Percentiles rank a stretch among this genome's conserved stretches.
phyloP scores from a whole-genome alignment of 2,888 invertebrate genomes.

The Uloborus plumipes region DNA sequence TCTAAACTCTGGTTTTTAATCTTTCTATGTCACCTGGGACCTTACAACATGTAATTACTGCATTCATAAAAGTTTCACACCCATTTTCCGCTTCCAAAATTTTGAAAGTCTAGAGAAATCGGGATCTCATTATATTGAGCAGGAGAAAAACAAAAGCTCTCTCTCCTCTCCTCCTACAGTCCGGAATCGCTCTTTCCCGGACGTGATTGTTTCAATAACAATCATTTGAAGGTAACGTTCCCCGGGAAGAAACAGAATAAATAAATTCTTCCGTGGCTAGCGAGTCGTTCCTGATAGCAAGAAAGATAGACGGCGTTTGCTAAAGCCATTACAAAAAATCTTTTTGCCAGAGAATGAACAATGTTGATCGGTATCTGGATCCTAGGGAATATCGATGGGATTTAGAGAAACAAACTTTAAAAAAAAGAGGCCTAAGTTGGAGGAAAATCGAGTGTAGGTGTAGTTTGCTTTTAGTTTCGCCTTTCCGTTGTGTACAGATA shows the following conservation, averaged over 20 bases:
- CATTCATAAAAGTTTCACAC: too few species aligned
- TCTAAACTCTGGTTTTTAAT: too few species aligned
- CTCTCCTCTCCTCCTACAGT: background rate
- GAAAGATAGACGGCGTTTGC: slow-evolving; percentile 40
- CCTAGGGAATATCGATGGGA: slow-evolving; percentile 55
- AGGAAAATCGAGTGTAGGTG: slow-evolving; percentile 45
- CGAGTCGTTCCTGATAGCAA: slow-evolving; percentile 53
- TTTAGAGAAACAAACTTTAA: slow-evolving; percentile 57
- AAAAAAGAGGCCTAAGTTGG: background rate
- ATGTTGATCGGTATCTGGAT: slow-evolving; percentile 58
- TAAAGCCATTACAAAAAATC: slow-evolving; percentile 55
- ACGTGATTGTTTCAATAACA: slow-evolving; percentile 59
- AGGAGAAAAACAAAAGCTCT: slow-evolving; percentile 20
- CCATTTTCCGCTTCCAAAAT: slow-evolving; percentile 20
- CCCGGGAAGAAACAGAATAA: slow-evolving; percentile 31
- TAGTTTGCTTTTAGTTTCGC: slow-evolving; percentile 26
- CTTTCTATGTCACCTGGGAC: too few species aligned
- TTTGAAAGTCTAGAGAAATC: slow-evolving; percentile 17
- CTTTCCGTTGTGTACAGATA: slow-evolving; percentile 37
- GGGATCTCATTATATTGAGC: slow-evolving; percentile 20
- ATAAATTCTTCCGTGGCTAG: slow-evolving; percentile 43
- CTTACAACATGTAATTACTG: too few species aligned
- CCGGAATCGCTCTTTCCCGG: slow-evolving; percentile 30
- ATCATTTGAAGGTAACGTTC: slow-evolving; percentile 50
- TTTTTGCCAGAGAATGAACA: slow-evolving; percentile 52